Conservation (phyloP, 2,113 vertebrate species). For the Otis tarda region DNA sequence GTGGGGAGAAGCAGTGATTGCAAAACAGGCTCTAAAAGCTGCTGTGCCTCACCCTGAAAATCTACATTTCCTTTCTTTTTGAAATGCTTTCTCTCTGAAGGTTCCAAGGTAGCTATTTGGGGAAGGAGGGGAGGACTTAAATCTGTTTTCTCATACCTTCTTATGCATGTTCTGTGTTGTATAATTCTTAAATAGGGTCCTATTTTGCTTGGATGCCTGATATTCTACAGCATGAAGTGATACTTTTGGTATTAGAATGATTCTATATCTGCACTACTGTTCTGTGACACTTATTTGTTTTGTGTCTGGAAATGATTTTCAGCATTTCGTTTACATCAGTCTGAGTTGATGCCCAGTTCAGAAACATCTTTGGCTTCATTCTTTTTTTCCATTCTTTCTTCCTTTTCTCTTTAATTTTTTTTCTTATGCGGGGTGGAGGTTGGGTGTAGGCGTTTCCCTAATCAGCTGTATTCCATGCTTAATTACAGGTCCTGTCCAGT, state of each 20-base stretch:
- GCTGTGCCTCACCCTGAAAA: not conserved
- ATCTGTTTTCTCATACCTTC: not conserved
- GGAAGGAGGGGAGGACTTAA: not conserved
- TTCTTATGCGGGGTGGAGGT: constrained; percentile 37
- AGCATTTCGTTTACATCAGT: not conserved
- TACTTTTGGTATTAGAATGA: not conserved
- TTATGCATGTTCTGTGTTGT: constrained; percentile 12
- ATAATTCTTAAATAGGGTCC: not conserved
- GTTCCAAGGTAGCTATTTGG: not conserved
- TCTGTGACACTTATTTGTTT: not conserved
- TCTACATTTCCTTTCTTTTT: constrained; percentile 7
- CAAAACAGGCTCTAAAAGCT: constrained; percentile 7
- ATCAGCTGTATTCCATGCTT: constrained; percentile 71
- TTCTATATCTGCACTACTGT: not conserved
- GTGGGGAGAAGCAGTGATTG: not conserved
- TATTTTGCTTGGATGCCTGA: not conserved
- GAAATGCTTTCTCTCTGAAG: not conserved
- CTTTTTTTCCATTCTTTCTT: constrained; percentile 2
- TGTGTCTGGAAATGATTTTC: not conserved
- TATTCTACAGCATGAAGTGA: constrained; percentile 38
- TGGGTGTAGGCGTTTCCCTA: constrained; percentile 67
- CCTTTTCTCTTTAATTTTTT: not conserved
- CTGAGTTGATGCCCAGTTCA: constrained; percentile 6
- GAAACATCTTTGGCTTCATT: constrained; percentile 22
- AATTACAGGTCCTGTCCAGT: constrained; percentile 73